Base-by-base conservation (phyloP, 2,797 vertebrate genomes). In the Acanthornis magna region DNA sequence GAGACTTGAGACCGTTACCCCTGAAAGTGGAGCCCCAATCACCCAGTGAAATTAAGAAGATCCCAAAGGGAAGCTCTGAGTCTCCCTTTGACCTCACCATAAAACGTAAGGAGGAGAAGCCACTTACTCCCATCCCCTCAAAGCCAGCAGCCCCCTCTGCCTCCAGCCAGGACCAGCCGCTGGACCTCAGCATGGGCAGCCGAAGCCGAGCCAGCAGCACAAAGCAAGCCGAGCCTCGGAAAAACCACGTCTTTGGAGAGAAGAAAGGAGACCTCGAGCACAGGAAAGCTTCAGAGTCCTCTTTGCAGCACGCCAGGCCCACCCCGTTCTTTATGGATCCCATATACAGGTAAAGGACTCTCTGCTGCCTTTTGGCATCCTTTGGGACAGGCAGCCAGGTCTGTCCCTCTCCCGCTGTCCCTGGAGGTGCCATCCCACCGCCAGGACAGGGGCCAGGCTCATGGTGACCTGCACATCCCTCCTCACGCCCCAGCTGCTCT, bases 311-410 rank as follows among this genome's bases (percentile, higher is more conserved):
- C 9, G 99, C 99, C 91, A 98, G 99, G 92, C 99, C 99, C 43
- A 99, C 99, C 13, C 99, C 99, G 1, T 99, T 99, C 98, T 99
- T 99, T 96, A 99, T 99, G 99, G 99, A 99, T 97, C 99, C 99
- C 42, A 99, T 99, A 87, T 99, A 99, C 98, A 99, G 99, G 99
- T 99, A 99, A 98, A 13, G 9, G 32, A 13, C 45, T n/a, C 3
- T 21, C 38, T 36, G 76, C 89, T 91, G 87, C 90, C 58, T 43
- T 48, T 10, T 5, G 13, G 61, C 73, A 57, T 67, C 84, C 65
- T 65, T 58, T 53, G 75, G 40, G 62, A 53, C 51, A 15, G 80
- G 38, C 66, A 75, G 57, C 58, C 70, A 29, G 61, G 34, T 27
- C 63, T 0, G 0, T 47, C 10, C 18, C 29, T 13, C 4, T 67